Evolutionary conservation across 2,888 invertebrate species (phyloP), one percentile per base, ranked within the genome.

Genomic region (Listrodromus nycthemerus): DNA sequence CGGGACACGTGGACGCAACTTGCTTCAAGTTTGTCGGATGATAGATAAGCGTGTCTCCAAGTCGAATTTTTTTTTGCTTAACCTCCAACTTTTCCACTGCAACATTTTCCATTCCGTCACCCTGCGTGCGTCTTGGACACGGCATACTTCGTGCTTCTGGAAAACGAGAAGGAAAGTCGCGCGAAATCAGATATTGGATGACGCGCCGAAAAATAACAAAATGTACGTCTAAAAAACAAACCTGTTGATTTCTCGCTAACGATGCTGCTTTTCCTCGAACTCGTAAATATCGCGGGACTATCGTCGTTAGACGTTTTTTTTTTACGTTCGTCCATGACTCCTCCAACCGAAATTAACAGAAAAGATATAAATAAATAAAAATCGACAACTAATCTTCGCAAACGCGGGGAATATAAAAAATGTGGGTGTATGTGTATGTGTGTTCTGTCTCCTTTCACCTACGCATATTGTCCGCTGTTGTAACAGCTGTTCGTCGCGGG

Each of bases 41-140:
- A 86, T 94, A 94, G 78, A 94, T 93, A 3, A 94, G 89, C 37
- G 91, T 89, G 37, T 93, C 91, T n/a, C 93, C 92, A 13, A 93
- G 86, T n/a, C 91, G 89, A 58, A 81, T 88, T 86, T 92, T 92
- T 16, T 85, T 88, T 41, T 86, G 85, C 74, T 91, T 90, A 19
- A 66, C 85, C 76, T 91, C 91, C 27, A 61, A 1, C 80, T 91
- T 91, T 1, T 89, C 88, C 1, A 63, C 19, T 0, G 77, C 37
- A 75, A 89, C 94, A 86, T 95, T 95, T 93, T 96, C 96, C 97
- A 97, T 97, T 75, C 97, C 97, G 94, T 97, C 97, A 0, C 97
- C 97, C 78, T 96, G 95, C 0, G 96, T 97, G 87, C 96, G 94
- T 80, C 90, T 89, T 2, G 91, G 88, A 33, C 90, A 91, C 21